phyloP scores from a whole-genome alignment of 2,888 invertebrate genomes.

The Schrankia costaestrigalis region DNA sequence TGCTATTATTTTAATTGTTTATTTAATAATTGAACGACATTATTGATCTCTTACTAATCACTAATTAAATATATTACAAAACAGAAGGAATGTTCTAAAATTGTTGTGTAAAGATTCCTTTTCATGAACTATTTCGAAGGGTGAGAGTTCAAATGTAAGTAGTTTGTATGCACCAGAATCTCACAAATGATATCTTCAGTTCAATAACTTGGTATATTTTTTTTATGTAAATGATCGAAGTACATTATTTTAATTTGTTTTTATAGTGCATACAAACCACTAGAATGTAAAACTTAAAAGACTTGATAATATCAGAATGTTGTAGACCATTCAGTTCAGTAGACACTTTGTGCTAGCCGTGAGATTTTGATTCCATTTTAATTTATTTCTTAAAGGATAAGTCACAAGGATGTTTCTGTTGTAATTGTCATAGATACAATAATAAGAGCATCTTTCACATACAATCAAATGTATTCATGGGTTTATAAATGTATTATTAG shows the following conservation, averaged over 20 bases:
- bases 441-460: slow-evolving; percentile 34
- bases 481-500: slow-evolving; percentile 16
- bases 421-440: slow-evolving; percentile 24
- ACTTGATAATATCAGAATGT: slow-evolving; percentile 1
- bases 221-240: slow-evolving; percentile 2
- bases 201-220: slow-evolving; percentile 10
- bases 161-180: slow-evolving; percentile 44
- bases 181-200: slow-evolving; percentile 21
- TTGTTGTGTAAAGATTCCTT: slow-evolving; percentile 20
- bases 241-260: slow-evolving; percentile 9
- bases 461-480: slow-evolving; percentile 11
- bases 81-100: slow-evolving; percentile 6
- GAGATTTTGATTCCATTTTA: slow-evolving; percentile 37
- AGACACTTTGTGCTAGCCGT: too few relatives aligned
- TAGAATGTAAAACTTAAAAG: slow-evolving; percentile 1
- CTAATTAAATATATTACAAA: slow-evolving; percentile 1
- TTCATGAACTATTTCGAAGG: slow-evolving; percentile 23
- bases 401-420: slow-evolving; percentile 33
- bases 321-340: slow-evolving; percentile 17
- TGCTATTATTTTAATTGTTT: neutral
- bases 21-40: slow-evolving; percentile 1
- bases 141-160: slow-evolving; percentile 20
- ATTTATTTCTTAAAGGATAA: slow-evolving; percentile 37
- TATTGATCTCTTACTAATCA: slow-evolving; percentile 1
- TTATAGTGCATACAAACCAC: slow-evolving; percentile 19